These are phyloP conservation scores for Pseudomyrmex sp. DNA, from an alignment of 1,140 invertebrate species.

Conservation along the genomic window DNA sequence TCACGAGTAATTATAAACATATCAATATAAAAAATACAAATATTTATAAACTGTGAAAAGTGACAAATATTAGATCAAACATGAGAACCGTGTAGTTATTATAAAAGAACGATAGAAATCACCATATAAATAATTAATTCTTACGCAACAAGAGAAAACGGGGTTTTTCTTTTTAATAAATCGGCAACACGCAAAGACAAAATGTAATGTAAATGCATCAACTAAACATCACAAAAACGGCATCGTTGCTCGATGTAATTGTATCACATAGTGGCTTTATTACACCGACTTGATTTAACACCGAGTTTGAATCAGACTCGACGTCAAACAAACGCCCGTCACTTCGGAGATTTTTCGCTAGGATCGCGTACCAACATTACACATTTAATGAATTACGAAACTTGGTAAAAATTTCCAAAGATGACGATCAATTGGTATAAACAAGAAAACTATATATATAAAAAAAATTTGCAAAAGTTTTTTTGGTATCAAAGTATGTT, in stretches of 20 bases:
- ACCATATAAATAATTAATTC: too few relatives aligned
- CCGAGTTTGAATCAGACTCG: conserved; percentile 68
- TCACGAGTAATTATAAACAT: too few relatives aligned
- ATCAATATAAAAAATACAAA: too few relatives aligned
- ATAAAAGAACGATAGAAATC: too few relatives aligned
- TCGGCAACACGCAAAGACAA: conserved; percentile 2
- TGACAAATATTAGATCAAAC: too few relatives aligned
- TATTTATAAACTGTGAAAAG: too few relatives aligned
- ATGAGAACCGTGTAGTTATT: too few relatives aligned
- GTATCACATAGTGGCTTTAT: conserved; percentile 67
- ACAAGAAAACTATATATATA: conserved; percentile 19
- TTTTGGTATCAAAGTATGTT: too few relatives aligned
- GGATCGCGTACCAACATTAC: conserved; percentile 30
- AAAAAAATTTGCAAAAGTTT: too few relatives aligned
- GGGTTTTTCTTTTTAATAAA: too few relatives aligned
- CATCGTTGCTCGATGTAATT: conserved; percentile 62
- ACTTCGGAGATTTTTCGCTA: neutral
- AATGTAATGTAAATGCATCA: conserved; percentile 36
- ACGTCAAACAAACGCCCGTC: conserved; percentile 6
- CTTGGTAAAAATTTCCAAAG: conserved; percentile 58
- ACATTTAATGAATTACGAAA: conserved; percentile 67
- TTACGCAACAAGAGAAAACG: neutral
- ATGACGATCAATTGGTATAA: conserved; percentile 66
- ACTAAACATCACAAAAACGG: conserved; percentile 56
- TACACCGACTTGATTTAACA: conserved; percentile 60